Evolutionary conservation across 1,140 invertebrate genomes (phyloP).

Genomic region (Ladona fulva): DNA sequence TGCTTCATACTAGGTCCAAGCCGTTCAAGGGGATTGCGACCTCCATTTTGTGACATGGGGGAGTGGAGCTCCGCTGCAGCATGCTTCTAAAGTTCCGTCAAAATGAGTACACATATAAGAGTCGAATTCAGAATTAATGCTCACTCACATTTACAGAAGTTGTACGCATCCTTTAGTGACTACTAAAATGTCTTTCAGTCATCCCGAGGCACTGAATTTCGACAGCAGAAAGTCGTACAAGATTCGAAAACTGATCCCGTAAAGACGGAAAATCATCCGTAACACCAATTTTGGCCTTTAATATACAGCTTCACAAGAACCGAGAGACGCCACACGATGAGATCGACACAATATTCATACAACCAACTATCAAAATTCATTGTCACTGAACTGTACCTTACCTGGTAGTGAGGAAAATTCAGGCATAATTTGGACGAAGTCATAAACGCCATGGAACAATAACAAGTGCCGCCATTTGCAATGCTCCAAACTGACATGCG

Average conservation of each 20-base stretch:
- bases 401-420: slow-evolving; percentile 39
- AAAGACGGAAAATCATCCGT: slow-evolving; percentile 22
- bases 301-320: slow-evolving; percentile 20
- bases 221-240: slow-evolving; percentile 20
- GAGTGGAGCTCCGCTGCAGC: slow-evolving; percentile 44
- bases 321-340: slow-evolving; percentile 16
- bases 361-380: slow-evolving; percentile 22
- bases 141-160: slow-evolving; percentile 11
- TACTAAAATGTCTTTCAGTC: slow-evolving; percentile 12
- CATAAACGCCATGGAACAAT: slow-evolving; percentile 55
- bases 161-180: slow-evolving; percentile 11
- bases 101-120: slow-evolving; percentile 28
- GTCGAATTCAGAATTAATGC: slow-evolving; percentile 1
- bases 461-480: slow-evolving; percentile 71
- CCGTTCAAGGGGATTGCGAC: slow-evolving; percentile 28
- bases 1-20: neutral
- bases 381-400: slow-evolving; percentile 28
- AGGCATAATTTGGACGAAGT: slow-evolving; percentile 41
- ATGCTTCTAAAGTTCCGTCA: slow-evolving; percentile 40
- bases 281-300: slow-evolving; percentile 21
- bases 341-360: slow-evolving; percentile 18
- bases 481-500: slow-evolving; percentile 55
- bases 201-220: slow-evolving; percentile 14
- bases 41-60: slow-evolving; percentile 48
- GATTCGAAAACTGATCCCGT: slow-evolving; percentile 23